Evolutionary conservation across 2,797 vertebrate species (phyloP), one percentile per base, ranked within the genome.

Genomic region (Scomberomorus guttatus): DNA sequence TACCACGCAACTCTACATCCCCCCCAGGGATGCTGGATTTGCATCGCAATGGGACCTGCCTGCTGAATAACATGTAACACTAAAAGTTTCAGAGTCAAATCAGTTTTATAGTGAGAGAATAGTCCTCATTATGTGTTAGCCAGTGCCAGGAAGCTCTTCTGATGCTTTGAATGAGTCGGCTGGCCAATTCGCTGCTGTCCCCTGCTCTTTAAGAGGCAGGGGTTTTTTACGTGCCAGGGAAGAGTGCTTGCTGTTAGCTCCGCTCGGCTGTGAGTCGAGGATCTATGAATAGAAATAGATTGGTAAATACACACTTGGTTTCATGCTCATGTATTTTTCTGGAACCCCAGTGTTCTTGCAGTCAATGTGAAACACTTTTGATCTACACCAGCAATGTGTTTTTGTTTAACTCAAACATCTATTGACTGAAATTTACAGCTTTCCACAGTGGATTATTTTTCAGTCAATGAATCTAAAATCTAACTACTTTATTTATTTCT

Each of bases 11-110:
- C 73, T 75, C 79, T 63, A 75, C 37, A 63, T 46, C 51, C 48
- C 34, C 46, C 51, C 74, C 0, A 3, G 64, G 82, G 81, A 84
- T 50, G 78, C 6, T 52, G 83, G 77, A 83, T 90, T 89, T 89
- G 80, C 88, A 87, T 87, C 9, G 13, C 79, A 82, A 44, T 78
- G 72, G 78, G 44, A 69, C 44, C 60, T 3, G 48, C 50, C 63
- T 72, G 65, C 87, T 48, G 24, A 72, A 70, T 59, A 67, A 69
- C 32, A 71, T 15, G 65, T 34, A 83, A 75, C 65, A 1, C 68
- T 61, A 10, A 83, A 77, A 82, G 69, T 90, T 87, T 89, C 65
- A 75, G 81, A 77, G 79, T 85, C 65, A 55, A 63, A 79, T 80
- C 50, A 25, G 46, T 85, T 77, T 72, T 25, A 13, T 46, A 60